These are phyloP conservation scores for Ctenodactylus gundi DNA, from an alignment of 2,113 vertebrate genomes.

Conservation along the genomic window DNA sequence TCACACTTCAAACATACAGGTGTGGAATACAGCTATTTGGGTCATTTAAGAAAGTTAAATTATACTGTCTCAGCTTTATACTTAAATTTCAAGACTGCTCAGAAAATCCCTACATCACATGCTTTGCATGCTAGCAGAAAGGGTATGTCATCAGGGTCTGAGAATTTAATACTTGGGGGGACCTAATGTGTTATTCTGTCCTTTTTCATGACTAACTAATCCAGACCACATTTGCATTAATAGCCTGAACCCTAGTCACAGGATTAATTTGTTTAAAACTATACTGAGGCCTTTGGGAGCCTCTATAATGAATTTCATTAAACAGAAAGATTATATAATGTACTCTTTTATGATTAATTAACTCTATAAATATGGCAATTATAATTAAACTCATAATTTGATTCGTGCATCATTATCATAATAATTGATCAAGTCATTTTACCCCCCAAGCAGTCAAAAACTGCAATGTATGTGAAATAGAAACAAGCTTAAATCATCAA, in stretches of 20 bases:
- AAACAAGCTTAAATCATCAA: slow-evolving; percentile 27
- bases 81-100: slow-evolving; percentile 41
- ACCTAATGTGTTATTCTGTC: not conserved
- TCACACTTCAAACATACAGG: not conserved
- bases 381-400: slow-evolving; percentile 83
- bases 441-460: slow-evolving; percentile 67
- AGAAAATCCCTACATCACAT: slow-evolving; percentile 54
- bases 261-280: slow-evolving; percentile 79
- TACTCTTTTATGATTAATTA: slow-evolving; percentile 84
- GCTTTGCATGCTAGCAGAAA: slow-evolving; percentile 39
- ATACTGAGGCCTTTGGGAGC: slow-evolving; percentile 74
- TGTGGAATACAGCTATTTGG: slow-evolving; percentile 22
- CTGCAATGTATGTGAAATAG: not conserved
- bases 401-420: slow-evolving; percentile 68
- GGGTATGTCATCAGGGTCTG: slow-evolving; percentile 28
- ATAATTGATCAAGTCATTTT: slow-evolving; percentile 81
- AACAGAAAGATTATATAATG: slow-evolving; percentile 75
- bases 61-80: slow-evolving; percentile 2
- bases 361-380: slow-evolving; percentile 82
- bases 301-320: slow-evolving; percentile 80
- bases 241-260: slow-evolving; percentile 49
- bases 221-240: slow-evolving; percentile 62
- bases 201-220: slow-evolving; percentile 54
- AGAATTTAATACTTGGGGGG: slow-evolving; percentile 13
- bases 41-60: slow-evolving; percentile 3